Base-by-base conservation (phyloP, 2,888 invertebrate species). In the Neoaliturus tenellus region DNA sequence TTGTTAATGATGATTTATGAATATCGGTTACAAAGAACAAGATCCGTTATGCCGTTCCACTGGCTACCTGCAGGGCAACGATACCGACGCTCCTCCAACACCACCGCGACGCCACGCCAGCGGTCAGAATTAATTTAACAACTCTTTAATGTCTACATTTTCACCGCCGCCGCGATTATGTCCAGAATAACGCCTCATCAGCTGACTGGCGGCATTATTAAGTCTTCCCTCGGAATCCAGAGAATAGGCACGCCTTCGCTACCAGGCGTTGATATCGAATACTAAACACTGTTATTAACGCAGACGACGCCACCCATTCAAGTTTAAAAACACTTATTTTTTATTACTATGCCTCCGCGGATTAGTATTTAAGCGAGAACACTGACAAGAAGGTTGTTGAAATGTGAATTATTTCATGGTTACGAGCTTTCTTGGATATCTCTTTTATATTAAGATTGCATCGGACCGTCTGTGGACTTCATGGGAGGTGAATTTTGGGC, bases 251-350 rank as follows among this genome's bases (percentile, higher is more conserved):
- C 51, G 20, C 51, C 51, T 12, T 51, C 20, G 20, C 44, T 44
- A 44, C 44, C 44, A 44, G 51, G 51, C 23, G 51, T 1, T 51
- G 51, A 51, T 23, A 51, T 6, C 51, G 23, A 51, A 51, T 51
- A 6, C 23, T 20, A 23, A 51, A 51, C 23, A 51, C 51, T 23
- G 10, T 51, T 0, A 51, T 51, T 44, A 44, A 23, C 5, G 8
- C 51, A 5, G 51, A 2, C 17, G 17, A 12, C 44, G 44, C 12
- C 17, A 6, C 51, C 23, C 23, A 5, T 51, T 20, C 51, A 20
- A 51, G 23, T 51, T 51, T 51, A 51, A 51, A 51, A 51, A 23
- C 51, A 51, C 51, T 51, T 51, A 51, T 20, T 51, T 51, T 48
- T 51, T 51, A 51, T 10, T 23, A 23, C 23, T 51, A 51, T 51